A percentile compares a stretch with the other conserved stretches of the same genome.
phyloP scores from a whole-genome alignment of 2,888 invertebrate species.

The Heliconius cydno region DNA sequence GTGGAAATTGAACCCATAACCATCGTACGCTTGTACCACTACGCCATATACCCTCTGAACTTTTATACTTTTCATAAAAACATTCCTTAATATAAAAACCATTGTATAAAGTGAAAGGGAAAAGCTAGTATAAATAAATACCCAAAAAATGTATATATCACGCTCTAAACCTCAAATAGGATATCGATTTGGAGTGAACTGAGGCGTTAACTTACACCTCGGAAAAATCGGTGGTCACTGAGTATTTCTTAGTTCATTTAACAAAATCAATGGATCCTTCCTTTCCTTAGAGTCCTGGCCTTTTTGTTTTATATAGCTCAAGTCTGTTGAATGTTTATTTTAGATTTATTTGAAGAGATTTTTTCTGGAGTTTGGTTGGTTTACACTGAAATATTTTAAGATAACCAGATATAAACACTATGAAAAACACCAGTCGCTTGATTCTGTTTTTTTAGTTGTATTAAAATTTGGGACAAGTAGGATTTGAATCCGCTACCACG shows the following conservation, averaged over 20 bases:
- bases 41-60: not conserved
- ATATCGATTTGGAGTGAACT: slow-evolving; percentile 28
- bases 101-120: not conserved
- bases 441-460: too few relatives aligned
- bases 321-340: slow-evolving; percentile 5
- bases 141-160: slow-evolving; percentile 16
- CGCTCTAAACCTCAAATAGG: slow-evolving; percentile 17
- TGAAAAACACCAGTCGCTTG: too few relatives aligned
- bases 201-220: slow-evolving; percentile 32
- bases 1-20: too few relatives aligned
- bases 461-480: too few relatives aligned
- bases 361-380: not conserved
- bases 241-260: slow-evolving; percentile 74
- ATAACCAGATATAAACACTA: not conserved
- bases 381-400: not conserved
- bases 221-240: slow-evolving; percentile 63
- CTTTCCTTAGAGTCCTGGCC: slow-evolving; percentile 12
- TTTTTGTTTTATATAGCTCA: slow-evolving; percentile 18
- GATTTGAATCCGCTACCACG: not conserved
- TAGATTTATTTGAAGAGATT: not conserved
- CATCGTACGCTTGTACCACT: fast-evolving
- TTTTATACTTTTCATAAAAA: not conserved
- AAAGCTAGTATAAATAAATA: not conserved
- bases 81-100: not conserved
- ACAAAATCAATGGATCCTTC: slow-evolving; percentile 66